These are phyloP conservation scores for Hemistola chrysoprasaria DNA, from an alignment of 2,888 invertebrate species.

Conservation along the genomic window DNA sequence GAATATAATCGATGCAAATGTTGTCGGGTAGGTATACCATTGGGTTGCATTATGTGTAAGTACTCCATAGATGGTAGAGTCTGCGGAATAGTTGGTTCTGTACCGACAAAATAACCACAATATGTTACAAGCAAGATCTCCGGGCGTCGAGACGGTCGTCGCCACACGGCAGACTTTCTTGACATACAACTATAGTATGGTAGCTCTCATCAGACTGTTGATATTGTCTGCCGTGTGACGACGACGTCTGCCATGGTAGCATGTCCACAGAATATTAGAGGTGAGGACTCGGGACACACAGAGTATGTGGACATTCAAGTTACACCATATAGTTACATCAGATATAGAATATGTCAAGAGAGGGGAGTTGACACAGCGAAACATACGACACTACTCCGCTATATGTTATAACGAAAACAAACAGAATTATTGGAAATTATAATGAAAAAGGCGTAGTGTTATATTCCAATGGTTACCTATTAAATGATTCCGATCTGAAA, in stretches of 20 bases:
- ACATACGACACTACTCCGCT: constrained; percentile 58
- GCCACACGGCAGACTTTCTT: constrained; percentile 20
- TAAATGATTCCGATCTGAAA: constrained; percentile 83
- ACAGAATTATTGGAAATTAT: constrained; percentile 33
- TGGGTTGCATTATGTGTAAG: constrained; percentile 79
- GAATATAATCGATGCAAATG: constrained; percentile 65
- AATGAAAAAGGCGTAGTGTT: constrained; percentile 51
- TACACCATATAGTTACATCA: constrained; percentile 44
- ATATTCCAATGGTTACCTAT: constrained; percentile 77
- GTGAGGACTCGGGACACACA: constrained; percentile 38
- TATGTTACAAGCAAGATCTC: constrained; percentile 67
- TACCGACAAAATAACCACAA: constrained; percentile 77
- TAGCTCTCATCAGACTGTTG: no score
- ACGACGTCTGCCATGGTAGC: constrained; percentile 15
- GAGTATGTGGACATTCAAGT: constrained; percentile 37
- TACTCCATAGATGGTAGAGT: constrained; percentile 78
- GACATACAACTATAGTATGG: no score
- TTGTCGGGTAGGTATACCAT: constrained; percentile 67
- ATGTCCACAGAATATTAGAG: constrained; percentile 33
- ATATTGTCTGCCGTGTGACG: no score
- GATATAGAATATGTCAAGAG: constrained; percentile 53
- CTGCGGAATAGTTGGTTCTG: constrained; percentile 80
- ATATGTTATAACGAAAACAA: constrained; percentile 3
- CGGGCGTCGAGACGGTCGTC: constrained; percentile 25
- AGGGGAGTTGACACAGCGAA: constrained; percentile 49